Base-by-base conservation (phyloP, 1,140 invertebrate genomes). In the Hesperophylax magnus region DNA sequence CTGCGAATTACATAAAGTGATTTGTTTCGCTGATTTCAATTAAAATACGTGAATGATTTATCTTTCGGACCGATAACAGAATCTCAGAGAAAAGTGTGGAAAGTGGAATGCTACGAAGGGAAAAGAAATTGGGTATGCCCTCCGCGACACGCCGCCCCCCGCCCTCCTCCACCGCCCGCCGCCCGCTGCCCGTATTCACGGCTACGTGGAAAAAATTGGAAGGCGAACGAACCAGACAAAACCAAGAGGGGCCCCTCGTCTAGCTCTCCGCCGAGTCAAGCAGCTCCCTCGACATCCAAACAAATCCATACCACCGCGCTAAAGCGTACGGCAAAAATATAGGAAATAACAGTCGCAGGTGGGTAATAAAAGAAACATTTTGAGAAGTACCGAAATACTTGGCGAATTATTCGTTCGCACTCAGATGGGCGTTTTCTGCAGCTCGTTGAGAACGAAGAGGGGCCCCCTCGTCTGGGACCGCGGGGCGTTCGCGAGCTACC, bases 181-280 rank as follows among this genome's bases (percentile, higher is more conserved):
- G 24, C 63, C 22, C 8, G 67, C 34, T 18, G 52, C 69, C 27
- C 72, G 72, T 27, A 76, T 76, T 60, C 31, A 54, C 47, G 47
- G n/a, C 31, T 60, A 58, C 72, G 72, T 75, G 34, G 47, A 54
- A 74, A 74, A 74, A 74, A 34, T 58, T 60, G 72, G 39, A 76
- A 76, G 72, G 72, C 72, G 72, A 76, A 76, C 54, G 54, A 76
- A 76, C 72, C 72, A 76, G 72, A 76, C 72, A 74, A 27, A 34
- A 18, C 27, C 52, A 27, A 75, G 31, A 60, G 47, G 63, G 71
- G 71, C 56, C 72, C 72, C 54, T 20, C 54, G 56, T 60, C 39
- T 52, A 75, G 56, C 54, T 15, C 63, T n/a, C 47, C 47, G 69
- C 27, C 47, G 69, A n/a, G 34, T 18, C 58, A 11, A 61, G 58